phyloP scores from a whole-genome alignment of 2,113 vertebrate genomes.

The Jaculus jaculus region DNA sequence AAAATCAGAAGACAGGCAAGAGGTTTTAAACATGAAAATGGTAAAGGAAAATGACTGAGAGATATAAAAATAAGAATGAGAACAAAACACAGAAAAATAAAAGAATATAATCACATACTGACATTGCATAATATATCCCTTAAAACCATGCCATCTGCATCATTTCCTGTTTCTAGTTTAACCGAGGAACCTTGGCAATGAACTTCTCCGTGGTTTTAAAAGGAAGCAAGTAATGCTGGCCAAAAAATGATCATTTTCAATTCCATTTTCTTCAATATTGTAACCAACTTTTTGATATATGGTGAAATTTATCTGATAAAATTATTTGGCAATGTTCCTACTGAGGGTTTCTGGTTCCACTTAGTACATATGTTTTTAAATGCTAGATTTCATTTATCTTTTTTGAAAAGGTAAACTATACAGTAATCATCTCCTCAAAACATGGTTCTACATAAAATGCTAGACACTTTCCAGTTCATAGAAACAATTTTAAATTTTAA shows the following conservation, averaged over 20 bases:
- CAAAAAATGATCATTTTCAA: neutral
- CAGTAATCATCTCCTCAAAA: conserved; percentile 25
- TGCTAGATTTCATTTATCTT: neutral
- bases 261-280: neutral
- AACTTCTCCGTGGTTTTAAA: neutral
- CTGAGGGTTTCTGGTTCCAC: neutral
- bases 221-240: neutral
- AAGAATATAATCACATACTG: neutral
- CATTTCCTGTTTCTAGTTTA: neutral
- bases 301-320: neutral
- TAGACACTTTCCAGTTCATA: neutral
- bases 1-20: neutral
- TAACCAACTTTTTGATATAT: neutral
- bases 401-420: neutral
- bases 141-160: neutral
- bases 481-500: conserved; percentile 43
- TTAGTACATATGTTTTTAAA: neutral
- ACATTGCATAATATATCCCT: neutral
- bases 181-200: neutral
- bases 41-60: neutral
- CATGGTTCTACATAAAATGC: conserved; percentile 42
- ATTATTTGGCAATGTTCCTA: neutral
- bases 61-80: neutral
- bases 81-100: neutral
- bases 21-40: neutral